Conservation (phyloP, 2,888 invertebrate species). For the Amblyjoppa fuscipennis region DNA sequence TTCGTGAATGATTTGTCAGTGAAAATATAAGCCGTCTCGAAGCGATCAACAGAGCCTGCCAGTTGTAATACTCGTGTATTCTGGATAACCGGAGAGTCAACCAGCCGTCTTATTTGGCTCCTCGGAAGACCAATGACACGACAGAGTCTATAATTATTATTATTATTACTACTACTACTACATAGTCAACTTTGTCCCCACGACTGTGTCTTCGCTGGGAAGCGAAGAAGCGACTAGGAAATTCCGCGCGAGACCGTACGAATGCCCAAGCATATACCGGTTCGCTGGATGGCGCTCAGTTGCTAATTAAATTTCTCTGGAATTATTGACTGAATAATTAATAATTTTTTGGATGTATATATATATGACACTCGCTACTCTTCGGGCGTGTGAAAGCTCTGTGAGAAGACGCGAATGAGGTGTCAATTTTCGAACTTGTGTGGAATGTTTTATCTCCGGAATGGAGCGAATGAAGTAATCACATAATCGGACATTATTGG, state of each 20-base stretch:
- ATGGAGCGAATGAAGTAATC: too few relatives aligned
- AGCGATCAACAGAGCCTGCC: neutral
- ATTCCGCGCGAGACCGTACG: slow-evolving; percentile 13
- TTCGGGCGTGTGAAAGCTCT: too few relatives aligned
- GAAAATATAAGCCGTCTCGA: slow-evolving; percentile 52
- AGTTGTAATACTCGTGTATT: slow-evolving; percentile 10
- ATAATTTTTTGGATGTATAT: neutral
- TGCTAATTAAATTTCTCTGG: slow-evolving; percentile 22
- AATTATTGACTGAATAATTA: slow-evolving; percentile 28
- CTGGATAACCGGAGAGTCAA: neutral
- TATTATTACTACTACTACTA: neutral
- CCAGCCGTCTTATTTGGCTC: neutral
- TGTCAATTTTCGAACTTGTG: too few relatives aligned
- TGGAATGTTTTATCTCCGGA: too few relatives aligned
- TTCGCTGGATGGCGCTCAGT: neutral
- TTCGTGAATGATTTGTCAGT: slow-evolving; percentile 57
- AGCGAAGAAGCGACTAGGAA: neutral
- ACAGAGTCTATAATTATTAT: neutral
- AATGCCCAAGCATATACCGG: neutral
- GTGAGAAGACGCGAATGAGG: too few relatives aligned
- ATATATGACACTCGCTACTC: too few relatives aligned
- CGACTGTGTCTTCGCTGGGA: neutral
- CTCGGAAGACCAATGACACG: neutral
- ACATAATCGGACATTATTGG: too few relatives aligned
- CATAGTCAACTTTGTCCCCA: neutral